phyloP scores from a whole-genome alignment of 2,797 vertebrate species.

The Peromyscus aztecus region DNA sequence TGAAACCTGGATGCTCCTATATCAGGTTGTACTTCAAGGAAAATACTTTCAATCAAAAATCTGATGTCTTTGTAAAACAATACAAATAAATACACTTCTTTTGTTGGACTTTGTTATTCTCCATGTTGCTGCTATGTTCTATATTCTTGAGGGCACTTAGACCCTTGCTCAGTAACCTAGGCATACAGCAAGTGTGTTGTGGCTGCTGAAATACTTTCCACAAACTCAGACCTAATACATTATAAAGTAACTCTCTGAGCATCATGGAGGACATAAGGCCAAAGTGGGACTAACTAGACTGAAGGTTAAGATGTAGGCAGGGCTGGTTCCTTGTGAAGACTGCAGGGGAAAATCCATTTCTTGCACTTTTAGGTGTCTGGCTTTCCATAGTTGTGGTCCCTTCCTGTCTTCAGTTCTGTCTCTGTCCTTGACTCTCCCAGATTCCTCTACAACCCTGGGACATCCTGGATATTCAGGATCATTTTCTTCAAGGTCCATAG shows the following conservation, averaged over 20 bases:
- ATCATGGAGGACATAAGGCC: background rate
- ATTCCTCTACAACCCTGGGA: background rate
- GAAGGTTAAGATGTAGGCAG: background rate
- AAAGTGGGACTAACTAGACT: background rate
- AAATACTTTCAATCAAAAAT: background rate
- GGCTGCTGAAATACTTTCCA: background rate
- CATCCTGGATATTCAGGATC: background rate
- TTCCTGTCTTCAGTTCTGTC: background rate
- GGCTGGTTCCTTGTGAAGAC: background rate
- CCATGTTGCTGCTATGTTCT: background rate
- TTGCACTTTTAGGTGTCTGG: too few relatives aligned
- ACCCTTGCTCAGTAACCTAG: background rate
- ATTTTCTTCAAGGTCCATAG: background rate
- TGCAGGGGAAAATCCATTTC: background rate
- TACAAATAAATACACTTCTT: background rate
- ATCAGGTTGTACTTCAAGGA: background rate
- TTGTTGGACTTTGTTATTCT: background rate
- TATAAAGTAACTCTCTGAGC: background rate
- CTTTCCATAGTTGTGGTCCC: accelerated
- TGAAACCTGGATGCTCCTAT: background rate
- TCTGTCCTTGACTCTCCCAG: background rate
- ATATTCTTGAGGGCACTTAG: background rate
- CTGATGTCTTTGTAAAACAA: background rate
- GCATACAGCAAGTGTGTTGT: too few relatives aligned
- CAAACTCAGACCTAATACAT: background rate